These are phyloP conservation scores for Pherbina coryleti DNA, from an alignment of 2,888 invertebrate genomes.

Conservation along the genomic window DNA sequence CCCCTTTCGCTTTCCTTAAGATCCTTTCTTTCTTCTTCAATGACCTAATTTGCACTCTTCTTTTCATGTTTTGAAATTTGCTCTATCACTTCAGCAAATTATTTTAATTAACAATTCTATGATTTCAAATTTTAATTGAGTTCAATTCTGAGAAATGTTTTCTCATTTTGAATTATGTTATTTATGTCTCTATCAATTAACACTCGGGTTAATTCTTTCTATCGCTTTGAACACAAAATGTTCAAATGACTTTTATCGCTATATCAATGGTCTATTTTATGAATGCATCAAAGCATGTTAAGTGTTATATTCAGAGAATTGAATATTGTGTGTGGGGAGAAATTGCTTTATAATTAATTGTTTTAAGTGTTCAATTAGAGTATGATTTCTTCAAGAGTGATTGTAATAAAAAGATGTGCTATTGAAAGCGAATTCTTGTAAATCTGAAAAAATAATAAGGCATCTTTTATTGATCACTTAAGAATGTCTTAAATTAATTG, in stretches of 20 bases:
- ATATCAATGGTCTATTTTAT: too few species aligned
- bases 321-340: neutral
- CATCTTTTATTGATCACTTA: too few species aligned
- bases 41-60: neutral
- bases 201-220: conserved; percentile 16
- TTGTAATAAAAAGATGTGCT: too few species aligned
- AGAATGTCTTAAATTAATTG: too few species aligned
- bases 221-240: neutral
- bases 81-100: neutral
- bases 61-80: neutral
- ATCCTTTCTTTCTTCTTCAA: neutral
- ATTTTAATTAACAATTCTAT: neutral
- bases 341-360: neutral
- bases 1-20: neutral
- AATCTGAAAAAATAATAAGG: too few species aligned
- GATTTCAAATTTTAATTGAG: neutral
- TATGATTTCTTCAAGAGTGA: too few species aligned
- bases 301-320: neutral
- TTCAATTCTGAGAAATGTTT: neutral
- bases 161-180: conserved; percentile 12
- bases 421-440: too few species aligned
- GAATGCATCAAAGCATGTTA: too few species aligned
- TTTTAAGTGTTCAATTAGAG: too few species aligned
- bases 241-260: neutral
- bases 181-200: conserved; percentile 31